These are phyloP conservation scores for Tetramorium simillimum DNA, from an alignment of 1,140 invertebrate species.

Conservation along the genomic window DNA sequence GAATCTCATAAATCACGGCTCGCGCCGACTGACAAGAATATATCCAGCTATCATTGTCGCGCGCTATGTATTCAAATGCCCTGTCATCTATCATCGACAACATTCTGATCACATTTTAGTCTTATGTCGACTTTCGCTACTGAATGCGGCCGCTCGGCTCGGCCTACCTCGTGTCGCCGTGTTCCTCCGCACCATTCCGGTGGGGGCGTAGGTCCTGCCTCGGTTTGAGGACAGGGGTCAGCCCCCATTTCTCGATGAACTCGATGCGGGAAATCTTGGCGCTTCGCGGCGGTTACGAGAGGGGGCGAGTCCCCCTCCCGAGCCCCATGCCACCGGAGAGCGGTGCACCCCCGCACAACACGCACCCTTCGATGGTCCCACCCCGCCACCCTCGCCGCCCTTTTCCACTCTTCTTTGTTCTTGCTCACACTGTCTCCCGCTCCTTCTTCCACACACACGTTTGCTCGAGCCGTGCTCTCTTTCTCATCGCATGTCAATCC, in stretches of 20 bases:
- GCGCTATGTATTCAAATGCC: slow-evolving; percentile 21
- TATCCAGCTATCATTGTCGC: slow-evolving; percentile 13
- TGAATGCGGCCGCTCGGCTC: slow-evolving; percentile 22
- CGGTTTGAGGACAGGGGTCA: slow-evolving; percentile 97
- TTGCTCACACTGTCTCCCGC: slow-evolving; percentile 11
- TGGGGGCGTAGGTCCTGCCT: slow-evolving; percentile 95
- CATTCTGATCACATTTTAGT: slow-evolving; percentile 21
- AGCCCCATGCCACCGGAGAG: slow-evolving; percentile 83
- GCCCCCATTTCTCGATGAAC: slow-evolving; percentile 97
- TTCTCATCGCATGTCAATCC: background rate
- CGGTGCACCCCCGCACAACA: slow-evolving; percentile 79
- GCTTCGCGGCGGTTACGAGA: slow-evolving; percentile 85
- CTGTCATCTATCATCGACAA: slow-evolving; percentile 34
- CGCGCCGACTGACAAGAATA: background rate
- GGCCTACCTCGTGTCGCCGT: slow-evolving; percentile 89
- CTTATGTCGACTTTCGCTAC: slow-evolving; percentile 35
- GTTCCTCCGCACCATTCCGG: slow-evolving; percentile 88
- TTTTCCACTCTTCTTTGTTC: slow-evolving; percentile 64
- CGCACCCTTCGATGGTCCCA: slow-evolving; percentile 77
- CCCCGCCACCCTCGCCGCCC: slow-evolving; percentile 70
- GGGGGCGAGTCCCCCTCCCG: slow-evolving; percentile 85
- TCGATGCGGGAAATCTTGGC: slow-evolving; percentile 98
- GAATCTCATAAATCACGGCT: background rate
- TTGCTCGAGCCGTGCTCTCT: slow-evolving; percentile 2
- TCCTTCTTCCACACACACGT: slow-evolving; percentile 9